Conservation (phyloP, 1,140 invertebrate species). For the Oedothorax gibbosus region DNA sequence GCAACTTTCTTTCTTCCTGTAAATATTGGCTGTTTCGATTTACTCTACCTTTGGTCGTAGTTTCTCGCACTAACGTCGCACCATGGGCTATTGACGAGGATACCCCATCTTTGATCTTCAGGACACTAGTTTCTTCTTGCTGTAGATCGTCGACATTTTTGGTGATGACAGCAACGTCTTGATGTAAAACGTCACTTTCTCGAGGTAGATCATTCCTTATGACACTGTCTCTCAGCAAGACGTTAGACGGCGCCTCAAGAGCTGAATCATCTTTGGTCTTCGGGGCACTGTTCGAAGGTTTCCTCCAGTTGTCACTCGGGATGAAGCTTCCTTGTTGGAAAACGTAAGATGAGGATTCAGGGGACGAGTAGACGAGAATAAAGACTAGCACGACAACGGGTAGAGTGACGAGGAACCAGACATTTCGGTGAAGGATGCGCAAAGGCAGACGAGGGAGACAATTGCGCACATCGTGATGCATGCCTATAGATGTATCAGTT, state of each 20-base stretch:
- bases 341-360: neutral
- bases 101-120: neutral
- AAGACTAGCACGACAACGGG: slow-evolving; percentile 17
- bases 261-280: too few relatives aligned
- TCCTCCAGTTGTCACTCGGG: too few relatives aligned
- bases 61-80: neutral
- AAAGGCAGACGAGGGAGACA: slow-evolving; percentile 5
- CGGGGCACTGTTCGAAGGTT: too few relatives aligned
- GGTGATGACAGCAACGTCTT: too few relatives aligned
- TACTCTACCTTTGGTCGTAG: neutral
- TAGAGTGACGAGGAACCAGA: slow-evolving; percentile 10
- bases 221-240: too few relatives aligned
- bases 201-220: too few relatives aligned
- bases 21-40: neutral
- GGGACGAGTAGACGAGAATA: slow-evolving; percentile 16
- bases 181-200: too few relatives aligned
- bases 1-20: neutral
- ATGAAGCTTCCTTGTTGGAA: neutral
- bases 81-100: neutral
- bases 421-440: slow-evolving; percentile 2
- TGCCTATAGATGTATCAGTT: neutral
- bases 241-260: too few relatives aligned
- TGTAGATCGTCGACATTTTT: too few relatives aligned
- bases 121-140: too few relatives aligned
- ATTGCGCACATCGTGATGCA: slow-evolving; percentile 28